A percentile compares a stretch with the other conserved stretches of the same genome.
Conservation (phyloP, 2,797 vertebrate species). For the Cuculus canorus region DNA sequence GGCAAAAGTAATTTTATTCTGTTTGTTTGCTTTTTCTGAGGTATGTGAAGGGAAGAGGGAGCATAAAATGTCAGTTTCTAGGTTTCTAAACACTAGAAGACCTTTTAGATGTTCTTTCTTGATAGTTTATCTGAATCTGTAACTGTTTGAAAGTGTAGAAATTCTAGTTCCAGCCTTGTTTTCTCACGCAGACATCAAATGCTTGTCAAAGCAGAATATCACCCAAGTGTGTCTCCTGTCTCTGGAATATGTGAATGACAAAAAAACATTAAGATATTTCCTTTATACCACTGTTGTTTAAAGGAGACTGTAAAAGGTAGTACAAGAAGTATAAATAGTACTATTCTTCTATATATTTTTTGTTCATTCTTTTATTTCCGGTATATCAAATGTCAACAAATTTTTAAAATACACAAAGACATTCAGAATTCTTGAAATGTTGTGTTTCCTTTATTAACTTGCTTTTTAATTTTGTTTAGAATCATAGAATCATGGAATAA, state of each 20-base stretch:
- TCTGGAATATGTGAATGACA: neutral
- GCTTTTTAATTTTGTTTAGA: neutral
- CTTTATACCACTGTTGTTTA: neutral
- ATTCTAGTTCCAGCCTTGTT: neutral
- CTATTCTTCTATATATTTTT: neutral
- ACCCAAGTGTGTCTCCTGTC: neutral
- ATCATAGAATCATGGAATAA: too few relatives aligned
- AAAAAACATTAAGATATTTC: too few relatives aligned
- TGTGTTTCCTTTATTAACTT: neutral
- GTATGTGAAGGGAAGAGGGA: neutral
- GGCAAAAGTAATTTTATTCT: neutral
- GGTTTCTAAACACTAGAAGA: constrained; percentile 8
- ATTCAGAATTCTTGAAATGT: neutral
- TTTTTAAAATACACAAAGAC: neutral
- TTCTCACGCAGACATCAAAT: neutral
- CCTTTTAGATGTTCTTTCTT: neutral
- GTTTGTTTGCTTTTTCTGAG: neutral
- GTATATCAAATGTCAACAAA: neutral
- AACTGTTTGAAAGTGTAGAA: neutral
- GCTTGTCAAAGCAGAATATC: neutral
- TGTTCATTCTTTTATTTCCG: neutral
- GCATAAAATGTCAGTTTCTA: neutral
- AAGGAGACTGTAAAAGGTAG: neutral
- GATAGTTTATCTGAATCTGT: neutral
- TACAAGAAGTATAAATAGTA: neutral